Percentiles rank a stretch among this genome's conserved stretches.
Evolutionary conservation across 2,888 invertebrate species (phyloP).

Genomic region (Cantharis rufa): DNA sequence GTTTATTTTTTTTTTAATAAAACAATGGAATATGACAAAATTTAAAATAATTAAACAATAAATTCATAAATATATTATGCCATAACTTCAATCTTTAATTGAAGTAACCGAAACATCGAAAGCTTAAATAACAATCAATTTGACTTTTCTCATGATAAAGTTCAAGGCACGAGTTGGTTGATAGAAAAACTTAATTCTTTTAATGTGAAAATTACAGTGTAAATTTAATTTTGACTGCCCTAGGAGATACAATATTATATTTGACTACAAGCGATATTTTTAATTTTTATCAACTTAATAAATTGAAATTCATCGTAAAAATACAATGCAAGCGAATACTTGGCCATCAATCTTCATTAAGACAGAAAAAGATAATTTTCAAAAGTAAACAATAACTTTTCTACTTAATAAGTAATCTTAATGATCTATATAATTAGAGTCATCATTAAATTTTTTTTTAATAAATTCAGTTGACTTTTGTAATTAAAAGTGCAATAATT

Average conservation of each 20-base stretch:
- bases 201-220: neutral
- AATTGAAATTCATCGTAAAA: neutral
- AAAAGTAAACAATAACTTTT: conserved; percentile 1
- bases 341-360: neutral
- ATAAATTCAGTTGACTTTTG: conserved; percentile 11
- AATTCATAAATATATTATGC: too few relatives aligned
- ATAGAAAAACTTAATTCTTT: neutral
- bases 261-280: neutral
- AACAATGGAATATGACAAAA: too few relatives aligned
- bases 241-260: neutral
- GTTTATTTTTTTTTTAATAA: too few relatives aligned
- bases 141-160: neutral
- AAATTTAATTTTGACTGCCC: neutral
- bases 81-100: too few relatives aligned
- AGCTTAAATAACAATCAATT: neutral
- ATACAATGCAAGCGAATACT: neutral
- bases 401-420: neutral
- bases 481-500: conserved; percentile 15
- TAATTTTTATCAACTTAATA: neutral
- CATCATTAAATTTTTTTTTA: neutral
- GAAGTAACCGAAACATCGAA: too few relatives aligned
- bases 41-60: too few relatives aligned
- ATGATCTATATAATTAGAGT: neutral
- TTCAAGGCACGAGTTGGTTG: neutral
- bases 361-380: neutral